Conservation (phyloP, 2,797 vertebrate species). For the Coregonus suidteri region DNA sequence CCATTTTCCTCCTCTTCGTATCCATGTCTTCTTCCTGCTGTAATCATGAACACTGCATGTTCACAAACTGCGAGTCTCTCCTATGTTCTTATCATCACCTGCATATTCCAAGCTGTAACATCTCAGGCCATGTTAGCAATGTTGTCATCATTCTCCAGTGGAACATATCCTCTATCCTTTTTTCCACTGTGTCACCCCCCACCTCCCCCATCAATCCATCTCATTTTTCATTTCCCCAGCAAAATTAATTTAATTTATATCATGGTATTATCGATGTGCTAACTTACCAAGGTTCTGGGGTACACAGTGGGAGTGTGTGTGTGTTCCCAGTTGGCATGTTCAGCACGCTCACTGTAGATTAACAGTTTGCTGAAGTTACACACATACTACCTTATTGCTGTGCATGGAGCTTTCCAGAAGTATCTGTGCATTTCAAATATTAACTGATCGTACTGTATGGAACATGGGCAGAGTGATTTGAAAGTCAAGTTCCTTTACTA, state of each 20-base stretch:
- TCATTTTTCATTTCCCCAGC: conserved; percentile 41
- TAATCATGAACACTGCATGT: background rate
- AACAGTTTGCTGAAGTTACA: conserved; percentile 29
- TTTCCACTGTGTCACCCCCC: background rate
- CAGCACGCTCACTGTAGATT: conserved; percentile 39
- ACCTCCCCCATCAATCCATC: conserved; percentile 30
- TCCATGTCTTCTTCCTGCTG: background rate
- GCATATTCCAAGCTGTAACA: conserved; percentile 1
- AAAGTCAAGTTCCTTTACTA: background rate
- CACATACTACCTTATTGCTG: conserved; percentile 18
- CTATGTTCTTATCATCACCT: conserved; percentile 12
- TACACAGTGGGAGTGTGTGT: background rate
- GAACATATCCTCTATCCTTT: conserved; percentile 16
- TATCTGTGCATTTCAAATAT: background rate
- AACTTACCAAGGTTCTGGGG: conserved; percentile 18
- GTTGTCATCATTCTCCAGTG: conserved; percentile 14
- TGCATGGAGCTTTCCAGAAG: conserved; percentile 3
- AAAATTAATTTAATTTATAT: conserved; percentile 46
- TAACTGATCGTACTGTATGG: background rate
- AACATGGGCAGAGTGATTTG: background rate
- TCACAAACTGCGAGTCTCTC: background rate
- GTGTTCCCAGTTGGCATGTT: conserved; percentile 35
- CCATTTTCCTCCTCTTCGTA: background rate
- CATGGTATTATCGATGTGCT: conserved; percentile 37
- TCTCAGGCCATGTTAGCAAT: background rate